These are phyloP conservation scores for Eristalis arbustorum DNA, from an alignment of 2,888 invertebrate species.

Conservation along the genomic window DNA sequence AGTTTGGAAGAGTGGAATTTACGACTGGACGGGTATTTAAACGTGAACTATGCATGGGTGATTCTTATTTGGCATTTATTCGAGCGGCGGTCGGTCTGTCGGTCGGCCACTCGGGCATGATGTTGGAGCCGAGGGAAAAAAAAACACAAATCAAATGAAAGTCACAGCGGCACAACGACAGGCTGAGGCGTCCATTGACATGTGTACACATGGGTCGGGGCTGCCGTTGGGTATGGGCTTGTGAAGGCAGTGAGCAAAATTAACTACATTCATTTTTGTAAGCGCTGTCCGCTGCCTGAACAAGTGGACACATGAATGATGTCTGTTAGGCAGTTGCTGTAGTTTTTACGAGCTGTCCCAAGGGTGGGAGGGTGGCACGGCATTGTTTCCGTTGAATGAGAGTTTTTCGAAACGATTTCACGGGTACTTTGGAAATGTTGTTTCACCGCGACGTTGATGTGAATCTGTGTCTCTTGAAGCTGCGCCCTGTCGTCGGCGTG, in stretches of 20 bases:
- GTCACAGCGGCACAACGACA: neutral
- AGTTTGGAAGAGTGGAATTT: conserved; percentile 18
- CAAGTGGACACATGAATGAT: neutral
- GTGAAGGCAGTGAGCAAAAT: neutral
- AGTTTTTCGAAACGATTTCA: too few species aligned
- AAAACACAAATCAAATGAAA: neutral
- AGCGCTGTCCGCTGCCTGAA: neutral
- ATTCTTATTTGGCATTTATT: neutral
- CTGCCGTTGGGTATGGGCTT: neutral
- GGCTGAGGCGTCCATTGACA: too few species aligned
- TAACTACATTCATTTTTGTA: neutral
- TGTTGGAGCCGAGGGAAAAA: neutral
- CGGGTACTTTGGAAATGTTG: too few species aligned
- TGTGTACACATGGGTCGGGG: too few species aligned
- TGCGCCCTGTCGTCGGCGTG: too few species aligned
- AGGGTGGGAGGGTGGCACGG: too few species aligned
- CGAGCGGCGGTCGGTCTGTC: neutral
- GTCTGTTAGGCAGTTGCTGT: neutral
- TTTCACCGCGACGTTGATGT: too few species aligned
- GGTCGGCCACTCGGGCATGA: neutral
- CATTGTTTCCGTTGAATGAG: too few species aligned
- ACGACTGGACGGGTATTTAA: conserved; percentile 18
- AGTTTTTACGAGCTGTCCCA: neutral
- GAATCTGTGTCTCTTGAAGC: too few species aligned
- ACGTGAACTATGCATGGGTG: conserved; percentile 10